Base-by-base conservation (phyloP, 2,888 invertebrate genomes). In the Lysandra coridon region DNA sequence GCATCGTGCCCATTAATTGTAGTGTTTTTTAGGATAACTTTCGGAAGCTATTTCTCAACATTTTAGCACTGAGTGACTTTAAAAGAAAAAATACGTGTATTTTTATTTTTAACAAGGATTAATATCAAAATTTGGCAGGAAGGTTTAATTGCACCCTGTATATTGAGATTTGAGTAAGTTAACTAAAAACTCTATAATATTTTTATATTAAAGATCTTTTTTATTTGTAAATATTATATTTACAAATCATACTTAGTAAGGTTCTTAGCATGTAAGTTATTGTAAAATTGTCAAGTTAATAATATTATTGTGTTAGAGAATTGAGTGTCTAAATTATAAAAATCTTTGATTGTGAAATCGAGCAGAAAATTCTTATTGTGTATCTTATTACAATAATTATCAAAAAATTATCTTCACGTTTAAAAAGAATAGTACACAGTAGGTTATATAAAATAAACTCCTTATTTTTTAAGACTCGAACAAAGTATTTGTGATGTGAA, bases 141-240 rank as follows among this genome's bases (percentile, higher is more conserved):
- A 23, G 23, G 23, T 23, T 23, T 23, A 23, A 23, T 23, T 23
- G 23, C 23, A 23, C 23, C 23, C 23, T 23, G 23, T 23, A 23
- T 23, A 23, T 23, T 23, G 23, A 23, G 23, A 23, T 23, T 33
- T 37, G 17, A 33, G 33, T 69, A 37, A 69, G 12, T 37, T 69
- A 33, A 14, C 14, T 69, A 69, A 64, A 64, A 3, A 64, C 64
- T 69, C 37, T 33, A 37, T 37, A 69, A 69, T 69, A 37, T 69
- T 69, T 69, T 69, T 69, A 69, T 69, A 69, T 37, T 12, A 69
- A 69, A 69, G 4, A 23, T 14, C 14, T 69, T 69, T 69, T 17
- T 33, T 12, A 69, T 69, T 69, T 69, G 33, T 69, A 69, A 69
- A 64, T 64, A 64, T 33, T 33, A 14, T 33, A 33, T 69, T 69